phyloP scores from a whole-genome alignment of 2,888 invertebrate genomes.

The Pegoplata infirma region DNA sequence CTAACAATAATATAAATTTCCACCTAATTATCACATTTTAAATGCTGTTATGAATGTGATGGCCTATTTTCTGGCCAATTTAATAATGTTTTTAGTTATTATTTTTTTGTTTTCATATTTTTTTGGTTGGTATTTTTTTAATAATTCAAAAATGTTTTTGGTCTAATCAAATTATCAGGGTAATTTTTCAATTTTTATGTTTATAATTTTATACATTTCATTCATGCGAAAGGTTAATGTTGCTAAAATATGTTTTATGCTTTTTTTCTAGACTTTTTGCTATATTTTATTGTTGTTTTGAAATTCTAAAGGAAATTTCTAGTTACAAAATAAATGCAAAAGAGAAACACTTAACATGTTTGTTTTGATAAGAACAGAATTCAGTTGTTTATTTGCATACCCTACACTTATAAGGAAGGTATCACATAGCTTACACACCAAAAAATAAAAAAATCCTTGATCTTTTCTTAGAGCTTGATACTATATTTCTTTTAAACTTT shows the following conservation, averaged over 20 bases:
- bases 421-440: no score
- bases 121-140: not conserved
- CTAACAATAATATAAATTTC: no score
- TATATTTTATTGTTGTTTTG: not conserved
- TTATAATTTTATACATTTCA: not conserved
- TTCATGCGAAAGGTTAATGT: not conserved
- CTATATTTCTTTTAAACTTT: no score
- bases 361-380: not conserved
- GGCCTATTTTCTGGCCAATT: slow-evolving; percentile 35
- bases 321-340: not conserved
- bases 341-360: not conserved
- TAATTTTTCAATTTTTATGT: slow-evolving; percentile 20
- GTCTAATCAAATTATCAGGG: slow-evolving; percentile 32
- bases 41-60: slow-evolving; percentile 1
- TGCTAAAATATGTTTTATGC: not conserved
- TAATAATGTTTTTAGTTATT: slow-evolving; percentile 8
- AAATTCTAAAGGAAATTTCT: not conserved
- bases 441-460: no score
- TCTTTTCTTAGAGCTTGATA: no score
- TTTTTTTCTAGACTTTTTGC: not conserved
- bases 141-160: slow-evolving; percentile 1
- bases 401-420: no score
- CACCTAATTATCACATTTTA: no score
- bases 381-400: not conserved
- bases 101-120: not conserved